Evolutionary conservation across 1,140 invertebrate genomes (phyloP).

Genomic region (Bombus sibiricus): DNA sequence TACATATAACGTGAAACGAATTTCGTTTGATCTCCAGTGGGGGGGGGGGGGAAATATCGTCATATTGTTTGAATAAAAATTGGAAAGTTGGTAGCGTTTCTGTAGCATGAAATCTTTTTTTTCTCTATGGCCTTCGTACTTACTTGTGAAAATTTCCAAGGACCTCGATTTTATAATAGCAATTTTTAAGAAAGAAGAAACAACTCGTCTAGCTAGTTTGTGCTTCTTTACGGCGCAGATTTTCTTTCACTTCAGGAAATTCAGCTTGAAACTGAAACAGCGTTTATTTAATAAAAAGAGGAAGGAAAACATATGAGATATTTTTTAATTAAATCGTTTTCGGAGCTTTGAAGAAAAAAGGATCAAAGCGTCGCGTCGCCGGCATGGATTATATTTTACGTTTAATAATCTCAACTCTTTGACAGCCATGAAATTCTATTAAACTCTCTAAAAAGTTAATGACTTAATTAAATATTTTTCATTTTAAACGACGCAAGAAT

Average conservation of each 20-base stretch:
- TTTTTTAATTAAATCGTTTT: constrained; percentile 31
- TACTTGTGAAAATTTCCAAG: not conserved
- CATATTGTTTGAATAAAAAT: not conserved
- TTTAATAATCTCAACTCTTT: constrained; percentile 11
- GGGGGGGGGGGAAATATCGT: not conserved
- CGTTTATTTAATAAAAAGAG: not conserved
- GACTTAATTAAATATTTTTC: constrained; percentile 2
- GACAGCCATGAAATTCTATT: constrained; percentile 14
- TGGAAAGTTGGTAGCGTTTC: not conserved
- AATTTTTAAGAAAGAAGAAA: constrained; percentile 18
- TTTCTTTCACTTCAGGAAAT: not conserved
- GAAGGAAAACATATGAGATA: not conserved
- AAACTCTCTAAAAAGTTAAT: not conserved
- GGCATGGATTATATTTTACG: not conserved
- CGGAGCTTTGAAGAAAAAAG: not conserved
- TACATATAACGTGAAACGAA: not conserved
- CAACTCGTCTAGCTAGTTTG: not conserved
- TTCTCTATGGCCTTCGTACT: not conserved
- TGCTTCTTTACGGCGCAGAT: not conserved
- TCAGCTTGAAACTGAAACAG: not conserved
- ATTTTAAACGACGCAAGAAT: not conserved
- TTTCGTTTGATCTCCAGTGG: too few relatives aligned
- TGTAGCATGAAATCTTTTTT: not conserved
- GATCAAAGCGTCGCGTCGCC: not conserved
- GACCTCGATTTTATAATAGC: not conserved